Evolutionary conservation across 2,113 vertebrate genomes (phyloP).

Genomic region (Lophotis ruficrista): DNA sequence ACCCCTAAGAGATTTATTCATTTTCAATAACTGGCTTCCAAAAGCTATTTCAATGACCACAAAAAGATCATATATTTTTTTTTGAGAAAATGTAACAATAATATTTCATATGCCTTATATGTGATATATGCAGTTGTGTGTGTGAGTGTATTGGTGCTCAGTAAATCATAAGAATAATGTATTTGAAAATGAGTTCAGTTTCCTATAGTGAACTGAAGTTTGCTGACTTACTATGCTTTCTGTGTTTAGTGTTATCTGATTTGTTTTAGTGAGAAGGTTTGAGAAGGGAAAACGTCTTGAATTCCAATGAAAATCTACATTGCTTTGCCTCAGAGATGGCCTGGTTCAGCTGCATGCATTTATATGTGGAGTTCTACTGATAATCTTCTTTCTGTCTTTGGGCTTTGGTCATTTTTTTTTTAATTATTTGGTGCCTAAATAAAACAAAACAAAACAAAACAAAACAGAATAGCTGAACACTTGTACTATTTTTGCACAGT

Average conservation of each 20-base stretch:
- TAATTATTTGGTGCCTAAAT: not conserved
- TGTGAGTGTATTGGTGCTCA: accelerated
- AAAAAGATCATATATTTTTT: not conserved
- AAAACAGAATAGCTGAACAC: not conserved
- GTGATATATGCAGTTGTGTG: not conserved
- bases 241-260: not conserved
- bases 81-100: not conserved
- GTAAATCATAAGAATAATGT: not conserved
- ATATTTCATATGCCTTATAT: accelerated
- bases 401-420: not conserved
- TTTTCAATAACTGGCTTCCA: not conserved
- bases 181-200: not conserved
- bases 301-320: not conserved
- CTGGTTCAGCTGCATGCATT: not conserved
- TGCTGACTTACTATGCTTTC: not conserved
- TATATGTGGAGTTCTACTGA: not conserved
- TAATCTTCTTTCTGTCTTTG: not conserved
- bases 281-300: not conserved
- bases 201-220: not conserved
- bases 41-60: not conserved
- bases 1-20: not conserved
- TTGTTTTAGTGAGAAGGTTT: not conserved
- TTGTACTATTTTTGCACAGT: not conserved
- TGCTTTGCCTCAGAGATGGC: not conserved
- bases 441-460: not conserved